Percentiles rank a stretch among this genome's conserved stretches.
phyloP scores from a whole-genome alignment of 2,797 vertebrate species.

The Chelidonichthys spinosus region DNA sequence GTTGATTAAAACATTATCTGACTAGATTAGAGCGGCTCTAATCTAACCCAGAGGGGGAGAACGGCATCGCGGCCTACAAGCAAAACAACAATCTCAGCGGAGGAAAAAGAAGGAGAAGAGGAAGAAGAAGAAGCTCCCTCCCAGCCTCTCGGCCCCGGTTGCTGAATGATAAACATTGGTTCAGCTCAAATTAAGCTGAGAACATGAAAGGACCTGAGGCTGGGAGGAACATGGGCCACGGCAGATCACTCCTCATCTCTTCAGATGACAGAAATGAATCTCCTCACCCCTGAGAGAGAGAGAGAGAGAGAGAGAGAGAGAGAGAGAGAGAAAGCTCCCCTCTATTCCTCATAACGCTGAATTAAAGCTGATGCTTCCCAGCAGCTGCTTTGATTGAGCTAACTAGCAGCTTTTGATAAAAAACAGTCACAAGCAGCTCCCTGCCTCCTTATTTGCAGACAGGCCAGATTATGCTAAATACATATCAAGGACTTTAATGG shows the following conservation, averaged over 20 bases:
- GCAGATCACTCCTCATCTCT: conserved; percentile 67
- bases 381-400: conserved; percentile 76
- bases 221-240: conserved; percentile 46
- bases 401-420: conserved; percentile 75
- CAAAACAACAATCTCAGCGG: conserved; percentile 61
- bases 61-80: conserved; percentile 38
- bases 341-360: conserved; percentile 45
- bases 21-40: conserved; percentile 65
- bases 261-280: conserved; percentile 68
- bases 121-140: conserved; percentile 8
- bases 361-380: conserved; percentile 71
- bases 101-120: neutral
- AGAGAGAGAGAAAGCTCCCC: conserved; percentile 11
- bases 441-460: conserved; percentile 68
- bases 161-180: conserved; percentile 66
- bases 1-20: conserved; percentile 74
- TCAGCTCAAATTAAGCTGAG: conserved; percentile 68
- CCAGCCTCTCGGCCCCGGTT: conserved; percentile 48
- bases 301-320: conserved; percentile 11
- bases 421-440: conserved; percentile 63
- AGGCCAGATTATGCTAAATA: conserved; percentile 77
- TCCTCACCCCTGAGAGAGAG: conserved; percentile 53
- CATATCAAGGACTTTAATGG: conserved; percentile 72
- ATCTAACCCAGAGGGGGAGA: conserved; percentile 63
- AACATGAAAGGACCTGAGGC: conserved; percentile 70